Percentiles rank a stretch among this genome's conserved stretches.
Evolutionary conservation across 2,113 vertebrate species (phyloP).

Genomic region (Phaetusa simplex): DNA sequence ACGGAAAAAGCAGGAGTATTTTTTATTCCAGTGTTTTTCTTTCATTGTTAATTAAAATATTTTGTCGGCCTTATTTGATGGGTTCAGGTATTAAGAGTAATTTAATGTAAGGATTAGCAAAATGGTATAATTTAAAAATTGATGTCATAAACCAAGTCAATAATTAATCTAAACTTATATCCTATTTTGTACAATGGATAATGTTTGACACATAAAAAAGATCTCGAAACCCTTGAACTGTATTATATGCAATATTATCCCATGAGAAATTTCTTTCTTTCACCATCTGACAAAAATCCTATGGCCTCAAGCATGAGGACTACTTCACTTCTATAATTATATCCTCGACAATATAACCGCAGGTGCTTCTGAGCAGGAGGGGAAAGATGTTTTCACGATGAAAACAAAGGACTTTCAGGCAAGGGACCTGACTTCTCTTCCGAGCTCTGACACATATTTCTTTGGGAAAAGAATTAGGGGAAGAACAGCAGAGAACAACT

Average conservation of each 20-base stretch:
- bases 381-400: not conserved
- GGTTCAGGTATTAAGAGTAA: not conserved
- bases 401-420: not conserved
- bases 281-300: not conserved
- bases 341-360: not conserved
- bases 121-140: not conserved
- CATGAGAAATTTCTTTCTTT: not conserved
- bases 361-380: not conserved
- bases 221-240: not conserved
- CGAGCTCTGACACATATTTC: not conserved
- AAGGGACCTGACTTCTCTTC: not conserved
- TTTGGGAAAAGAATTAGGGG: not conserved
- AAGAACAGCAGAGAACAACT: not conserved
- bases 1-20: not conserved
- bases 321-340: not conserved
- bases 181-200: not conserved
- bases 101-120: not conserved
- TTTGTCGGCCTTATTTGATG: not conserved
- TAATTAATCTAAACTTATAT: not conserved
- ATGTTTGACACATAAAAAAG: not conserved
- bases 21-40: not conserved
- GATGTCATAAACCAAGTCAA: not conserved
- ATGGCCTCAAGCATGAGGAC: not conserved
- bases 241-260: not conserved
- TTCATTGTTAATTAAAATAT: not conserved